These are phyloP conservation scores for Calameuta filiformis DNA, from an alignment of 2,888 invertebrate species.

Conservation along the genomic window DNA sequence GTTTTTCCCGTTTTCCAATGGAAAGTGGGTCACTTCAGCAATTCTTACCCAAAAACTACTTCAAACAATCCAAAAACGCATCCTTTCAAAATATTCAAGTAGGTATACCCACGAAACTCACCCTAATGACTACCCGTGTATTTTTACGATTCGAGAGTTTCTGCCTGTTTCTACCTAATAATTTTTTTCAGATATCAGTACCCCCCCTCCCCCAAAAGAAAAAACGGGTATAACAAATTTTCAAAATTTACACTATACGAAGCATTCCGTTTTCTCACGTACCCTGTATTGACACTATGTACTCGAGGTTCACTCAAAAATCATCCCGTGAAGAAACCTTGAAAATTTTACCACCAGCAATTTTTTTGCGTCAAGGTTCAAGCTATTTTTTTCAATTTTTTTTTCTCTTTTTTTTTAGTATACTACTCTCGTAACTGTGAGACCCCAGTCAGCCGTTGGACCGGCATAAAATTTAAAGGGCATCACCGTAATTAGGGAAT, in stretches of 20 bases:
- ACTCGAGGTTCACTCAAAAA: neutral
- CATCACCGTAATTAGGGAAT: conserved; percentile 5
- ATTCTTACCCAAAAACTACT: neutral
- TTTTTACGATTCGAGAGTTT: neutral
- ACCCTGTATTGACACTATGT: neutral
- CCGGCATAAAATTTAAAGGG: neutral
- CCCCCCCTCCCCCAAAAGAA: neutral
- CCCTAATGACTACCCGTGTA: neutral
- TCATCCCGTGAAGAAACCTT: neutral
- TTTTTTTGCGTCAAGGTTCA: neutral
- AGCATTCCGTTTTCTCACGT: neutral
- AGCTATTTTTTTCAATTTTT: neutral
- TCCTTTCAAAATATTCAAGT: neutral
- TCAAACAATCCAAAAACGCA: neutral
- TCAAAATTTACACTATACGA: neutral
- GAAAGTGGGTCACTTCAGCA: conserved; percentile 29
- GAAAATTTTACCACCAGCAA: neutral
- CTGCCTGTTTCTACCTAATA: neutral
- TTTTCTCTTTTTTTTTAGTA: neutral
- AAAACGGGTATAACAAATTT: neutral
- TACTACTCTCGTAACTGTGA: neutral
- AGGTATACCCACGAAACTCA: neutral
- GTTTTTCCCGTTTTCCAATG: conserved; percentile 1
- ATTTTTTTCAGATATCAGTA: neutral
- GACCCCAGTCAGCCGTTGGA: neutral